Evolutionary conservation across 2,797 vertebrate species (phyloP), one percentile per base, ranked within the genome.

Genomic region (Galagoides demidoff): DNA sequence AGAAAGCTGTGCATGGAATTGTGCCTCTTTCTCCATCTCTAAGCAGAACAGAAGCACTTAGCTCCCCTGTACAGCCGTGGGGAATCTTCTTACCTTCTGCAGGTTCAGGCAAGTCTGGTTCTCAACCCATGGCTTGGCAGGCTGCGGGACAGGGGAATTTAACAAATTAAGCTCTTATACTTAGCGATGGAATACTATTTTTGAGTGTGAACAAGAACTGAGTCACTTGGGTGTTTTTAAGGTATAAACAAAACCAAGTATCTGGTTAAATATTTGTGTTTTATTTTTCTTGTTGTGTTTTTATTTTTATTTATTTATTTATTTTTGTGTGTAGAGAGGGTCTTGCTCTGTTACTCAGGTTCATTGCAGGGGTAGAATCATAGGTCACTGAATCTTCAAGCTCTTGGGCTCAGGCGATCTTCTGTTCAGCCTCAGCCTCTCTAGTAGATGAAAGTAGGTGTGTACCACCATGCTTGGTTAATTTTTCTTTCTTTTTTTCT

Each of bases 51-150:
- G 87, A 94, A 88, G 57, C 16, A 16, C 37, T 45, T 39, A 29
- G 63, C 43, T 70, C 5, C 39, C 70, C 4, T 1, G 19, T 9
- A 23, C 22, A 68, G 64, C 45, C 6, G 1, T 43, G 55, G 27
- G 52, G 61, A 68, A 77, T 94, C 29, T 10, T 90, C 45, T 85
- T 22, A 22, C 61, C 57, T 94, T 78, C 86, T 84, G 10, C 39
- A 0, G n/a, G 91, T 90, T 95, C 78, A 89, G 84, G 71, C 96
- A 96, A 90, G 91, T 91, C 89, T 57, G 17, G 45, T 94, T 78
- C 91, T 90, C 90, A 95, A n/a, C 20, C 14, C 27, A 3, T 57
- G 64, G 64, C 71, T 93, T 95, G 89, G 83, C 90, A 92, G 49
- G 17, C 76, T 63, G 76, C 81, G 20, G 59, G 37, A 61, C 4